Conservation (phyloP, 2,888 invertebrate genomes). For the Pterostichus niger region DNA sequence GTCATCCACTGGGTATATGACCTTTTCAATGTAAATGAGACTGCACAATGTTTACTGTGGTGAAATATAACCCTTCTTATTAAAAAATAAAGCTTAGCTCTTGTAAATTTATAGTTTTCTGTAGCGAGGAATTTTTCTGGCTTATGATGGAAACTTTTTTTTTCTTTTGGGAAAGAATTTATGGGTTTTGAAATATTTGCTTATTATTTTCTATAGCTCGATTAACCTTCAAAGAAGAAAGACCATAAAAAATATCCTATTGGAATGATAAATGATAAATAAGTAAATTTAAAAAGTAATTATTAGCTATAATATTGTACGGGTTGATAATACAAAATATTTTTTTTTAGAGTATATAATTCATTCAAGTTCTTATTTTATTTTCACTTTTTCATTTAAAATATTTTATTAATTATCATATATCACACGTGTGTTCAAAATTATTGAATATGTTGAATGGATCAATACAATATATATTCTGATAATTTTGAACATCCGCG, state of each 20-base stretch:
- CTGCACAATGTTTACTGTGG: not conserved
- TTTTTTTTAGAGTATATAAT: too few relatives aligned
- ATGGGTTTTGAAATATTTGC: conserved; percentile 29
- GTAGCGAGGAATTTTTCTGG: not conserved
- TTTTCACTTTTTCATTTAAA: too few relatives aligned
- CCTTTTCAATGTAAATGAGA: conserved; percentile 47
- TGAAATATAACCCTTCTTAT: conserved; percentile 47
- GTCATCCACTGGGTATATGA: conserved; percentile 21
- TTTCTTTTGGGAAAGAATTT: conserved; percentile 19
- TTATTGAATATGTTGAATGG: too few relatives aligned
- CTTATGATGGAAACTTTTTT: conserved; percentile 4
- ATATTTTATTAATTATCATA: too few relatives aligned
- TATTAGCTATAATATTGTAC: too few relatives aligned
- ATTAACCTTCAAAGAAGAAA: conserved; percentile 10
- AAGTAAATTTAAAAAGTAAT: not conserved
- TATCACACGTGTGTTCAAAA: too few relatives aligned
- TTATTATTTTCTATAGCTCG: not conserved
- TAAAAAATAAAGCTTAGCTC: conserved; percentile 47
- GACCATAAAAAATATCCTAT: too few relatives aligned
- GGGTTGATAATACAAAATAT: too few relatives aligned
- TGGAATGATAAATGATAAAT: not conserved
- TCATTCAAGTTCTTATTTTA: too few relatives aligned
- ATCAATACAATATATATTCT: too few relatives aligned
- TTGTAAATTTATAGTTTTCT: conserved; percentile 40
- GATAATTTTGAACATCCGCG: too few relatives aligned